Percentiles rank a stretch among this genome's conserved stretches.
phyloP scores from a whole-genome alignment of 2,888 invertebrate species.

The Volucella zonaria region DNA sequence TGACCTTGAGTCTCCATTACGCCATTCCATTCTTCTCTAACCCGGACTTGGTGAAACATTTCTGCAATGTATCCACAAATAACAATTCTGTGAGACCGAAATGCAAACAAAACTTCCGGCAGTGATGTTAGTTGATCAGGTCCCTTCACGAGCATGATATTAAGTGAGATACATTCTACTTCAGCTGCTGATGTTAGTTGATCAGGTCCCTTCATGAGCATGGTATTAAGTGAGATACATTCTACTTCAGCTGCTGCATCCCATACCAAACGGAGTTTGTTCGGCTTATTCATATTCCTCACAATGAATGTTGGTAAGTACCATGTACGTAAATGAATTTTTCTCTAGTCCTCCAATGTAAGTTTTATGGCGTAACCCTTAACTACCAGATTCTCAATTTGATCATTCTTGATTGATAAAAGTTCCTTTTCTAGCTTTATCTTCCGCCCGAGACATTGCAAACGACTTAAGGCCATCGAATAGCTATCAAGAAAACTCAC shows the following conservation, averaged over 20 bases:
- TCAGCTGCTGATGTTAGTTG: not conserved
- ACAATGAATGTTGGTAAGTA: slow-evolving; percentile 74
- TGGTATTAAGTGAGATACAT: slow-evolving; percentile 75
- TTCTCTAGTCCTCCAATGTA: slow-evolving; percentile 19
- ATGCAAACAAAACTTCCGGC: slow-evolving; percentile 78
- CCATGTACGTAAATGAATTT: slow-evolving; percentile 69
- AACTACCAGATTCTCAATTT: too few species aligned
- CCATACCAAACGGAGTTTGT: slow-evolving; percentile 76
- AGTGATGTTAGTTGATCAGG: too few species aligned
- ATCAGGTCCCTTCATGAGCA: slow-evolving; percentile 75
- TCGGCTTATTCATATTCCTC: slow-evolving; percentile 75
- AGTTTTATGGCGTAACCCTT: slow-evolving; percentile 50
- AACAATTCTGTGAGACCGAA: slow-evolving; percentile 77
- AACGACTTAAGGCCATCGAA: too few species aligned
- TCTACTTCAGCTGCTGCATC: slow-evolving; percentile 76
- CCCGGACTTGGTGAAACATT: slow-evolving; percentile 31
- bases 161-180: too few species aligned
- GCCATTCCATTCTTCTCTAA: slow-evolving; percentile 60
- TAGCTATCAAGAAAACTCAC: too few species aligned
- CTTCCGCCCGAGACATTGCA: slow-evolving; percentile 16
- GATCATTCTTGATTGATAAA: slow-evolving; percentile 63
- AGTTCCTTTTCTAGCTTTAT: slow-evolving; percentile 33
- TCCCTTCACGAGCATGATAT: too few species aligned
- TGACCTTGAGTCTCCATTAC: slow-evolving; percentile 41
- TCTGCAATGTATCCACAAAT: slow-evolving; percentile 75